Evolutionary conservation across 2,113 vertebrate genomes (phyloP).

Genomic region (Columba janthina): DNA sequence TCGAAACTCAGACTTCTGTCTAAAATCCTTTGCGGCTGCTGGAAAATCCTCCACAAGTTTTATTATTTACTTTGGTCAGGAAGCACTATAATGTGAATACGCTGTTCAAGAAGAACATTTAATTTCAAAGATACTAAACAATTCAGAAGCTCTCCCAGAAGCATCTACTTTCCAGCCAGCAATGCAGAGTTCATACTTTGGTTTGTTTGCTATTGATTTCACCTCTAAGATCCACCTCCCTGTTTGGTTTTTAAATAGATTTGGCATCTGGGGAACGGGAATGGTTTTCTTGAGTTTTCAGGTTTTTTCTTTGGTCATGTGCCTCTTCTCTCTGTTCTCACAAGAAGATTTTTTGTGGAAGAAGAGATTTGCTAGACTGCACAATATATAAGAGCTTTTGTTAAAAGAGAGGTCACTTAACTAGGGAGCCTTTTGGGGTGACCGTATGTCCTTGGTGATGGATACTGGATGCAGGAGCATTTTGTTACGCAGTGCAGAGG

Average conservation of each 20-base stretch:
- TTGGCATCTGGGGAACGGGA: neutral
- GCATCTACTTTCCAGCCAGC: neutral
- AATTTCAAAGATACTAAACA: neutral
- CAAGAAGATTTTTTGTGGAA: neutral
- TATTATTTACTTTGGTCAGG: neutral
- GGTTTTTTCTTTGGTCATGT: neutral
- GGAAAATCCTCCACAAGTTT: neutral
- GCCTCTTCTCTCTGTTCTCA: neutral
- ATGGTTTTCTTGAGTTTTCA: neutral
- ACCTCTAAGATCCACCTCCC: neutral
- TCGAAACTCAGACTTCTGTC: neutral
- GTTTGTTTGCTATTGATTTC: neutral
- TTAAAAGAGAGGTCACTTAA: neutral
- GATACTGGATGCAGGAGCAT: neutral
- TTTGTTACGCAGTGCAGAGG: neutral
- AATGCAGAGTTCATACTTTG: neutral
- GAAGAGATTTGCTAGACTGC: neutral
- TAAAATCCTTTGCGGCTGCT: neutral
- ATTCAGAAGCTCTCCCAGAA: neutral
- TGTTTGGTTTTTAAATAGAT: neutral
- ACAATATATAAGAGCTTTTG: neutral
- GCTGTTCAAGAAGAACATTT: neutral
- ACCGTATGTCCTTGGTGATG: neutral
- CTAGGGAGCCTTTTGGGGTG: neutral
- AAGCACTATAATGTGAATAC: neutral